Conservation (phyloP, 1,140 invertebrate genomes). For the Brachionus calyciflorus region DNA sequence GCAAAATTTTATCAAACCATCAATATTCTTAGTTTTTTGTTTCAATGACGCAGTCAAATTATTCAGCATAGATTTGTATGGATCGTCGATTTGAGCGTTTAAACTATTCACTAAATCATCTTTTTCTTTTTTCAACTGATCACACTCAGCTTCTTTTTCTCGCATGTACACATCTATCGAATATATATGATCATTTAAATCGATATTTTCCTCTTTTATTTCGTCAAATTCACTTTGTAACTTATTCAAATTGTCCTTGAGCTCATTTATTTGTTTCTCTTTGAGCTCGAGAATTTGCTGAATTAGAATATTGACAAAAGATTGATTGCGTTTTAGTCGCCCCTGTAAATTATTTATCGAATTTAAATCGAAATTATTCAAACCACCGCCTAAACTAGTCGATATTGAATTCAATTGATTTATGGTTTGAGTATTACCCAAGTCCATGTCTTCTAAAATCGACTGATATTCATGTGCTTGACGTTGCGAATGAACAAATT, state of each 20-base stretch:
- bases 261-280: neutral
- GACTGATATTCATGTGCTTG: slow-evolving; percentile 31
- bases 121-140: slow-evolving; percentile 30
- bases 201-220: slow-evolving; percentile 27
- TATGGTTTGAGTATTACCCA: neutral
- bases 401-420: neutral
- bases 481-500: slow-evolving; percentile 33
- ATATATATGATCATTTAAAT: slow-evolving; percentile 36
- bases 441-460: slow-evolving; percentile 34
- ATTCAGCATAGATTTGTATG: neutral
- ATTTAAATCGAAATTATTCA: neutral
- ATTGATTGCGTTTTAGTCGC: slow-evolving; percentile 23
- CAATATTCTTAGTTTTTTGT: neutral
- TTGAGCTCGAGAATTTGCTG: slow-evolving; percentile 12
- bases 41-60: neutral
- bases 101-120: neutral
- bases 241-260: neutral
- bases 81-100: neutral
- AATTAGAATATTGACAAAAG: neutral
- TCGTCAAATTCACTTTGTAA: neutral
- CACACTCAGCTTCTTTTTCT: slow-evolving; percentile 42
- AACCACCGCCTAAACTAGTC: neutral
- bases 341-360: neutral
- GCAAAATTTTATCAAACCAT: neutral
- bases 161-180: slow-evolving; percentile 46